A percentile compares a stretch with the other conserved stretches of the same genome.
Evolutionary conservation across 2,797 vertebrate genomes (phyloP).

Genomic region (Malacoctenus gilli): DNA sequence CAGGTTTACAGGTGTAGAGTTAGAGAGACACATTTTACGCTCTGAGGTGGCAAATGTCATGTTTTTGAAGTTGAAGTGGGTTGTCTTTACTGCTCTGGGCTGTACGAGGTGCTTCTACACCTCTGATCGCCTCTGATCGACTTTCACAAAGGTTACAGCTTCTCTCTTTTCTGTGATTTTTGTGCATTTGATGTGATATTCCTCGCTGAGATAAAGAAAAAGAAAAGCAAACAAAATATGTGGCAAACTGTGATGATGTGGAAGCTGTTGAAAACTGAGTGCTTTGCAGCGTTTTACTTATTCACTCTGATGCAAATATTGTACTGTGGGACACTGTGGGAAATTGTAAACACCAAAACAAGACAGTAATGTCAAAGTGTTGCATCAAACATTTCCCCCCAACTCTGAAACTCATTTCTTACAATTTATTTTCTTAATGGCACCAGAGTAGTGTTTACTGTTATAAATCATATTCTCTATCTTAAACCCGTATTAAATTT

Average conservation of each 20-base stretch:
- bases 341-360: slow-evolving; percentile 11
- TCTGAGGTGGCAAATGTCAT: slow-evolving; percentile 79
- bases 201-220: slow-evolving; percentile 64
- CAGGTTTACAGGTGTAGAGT: slow-evolving; percentile 76
- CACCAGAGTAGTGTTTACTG: too few relatives aligned
- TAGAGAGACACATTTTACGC: slow-evolving; percentile 73
- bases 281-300: slow-evolving; percentile 48
- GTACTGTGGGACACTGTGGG: slow-evolving; percentile 26
- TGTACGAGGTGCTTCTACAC: slow-evolving; percentile 74
- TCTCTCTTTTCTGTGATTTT: slow-evolving; percentile 75
- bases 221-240: slow-evolving; percentile 47
- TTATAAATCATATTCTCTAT: too few relatives aligned
- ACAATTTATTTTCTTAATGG: too few relatives aligned
- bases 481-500: too few relatives aligned
- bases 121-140: slow-evolving; percentile 79
- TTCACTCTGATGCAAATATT: slow-evolving; percentile 42
- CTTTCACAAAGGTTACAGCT: slow-evolving; percentile 81
- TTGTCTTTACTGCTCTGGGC: slow-evolving; percentile 79
- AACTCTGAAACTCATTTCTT: too few relatives aligned
- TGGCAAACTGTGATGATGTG: slow-evolving; percentile 68
- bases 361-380: too few relatives aligned
- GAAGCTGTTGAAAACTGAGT: slow-evolving; percentile 61
- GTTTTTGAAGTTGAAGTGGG: slow-evolving; percentile 81
- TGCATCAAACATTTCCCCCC: too few relatives aligned
- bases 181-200: slow-evolving; percentile 76